Evolutionary conservation across 2,797 vertebrate genomes (phyloP).

Genomic region (Acanthiza pusilla): DNA sequence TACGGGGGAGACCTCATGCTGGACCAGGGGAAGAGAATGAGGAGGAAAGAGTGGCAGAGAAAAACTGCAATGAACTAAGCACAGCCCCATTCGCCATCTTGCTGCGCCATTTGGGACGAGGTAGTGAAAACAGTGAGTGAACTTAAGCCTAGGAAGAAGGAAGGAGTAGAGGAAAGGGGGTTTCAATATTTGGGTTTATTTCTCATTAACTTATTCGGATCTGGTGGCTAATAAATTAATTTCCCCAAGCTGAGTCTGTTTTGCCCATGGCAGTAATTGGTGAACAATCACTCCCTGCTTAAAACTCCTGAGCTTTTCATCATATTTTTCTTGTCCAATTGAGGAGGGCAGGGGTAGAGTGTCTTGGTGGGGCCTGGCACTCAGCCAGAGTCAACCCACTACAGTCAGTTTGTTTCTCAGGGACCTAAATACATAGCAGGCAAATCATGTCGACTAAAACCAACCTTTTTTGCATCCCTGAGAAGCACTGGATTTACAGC

Average conservation of each 20-base stretch:
- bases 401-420: background rate
- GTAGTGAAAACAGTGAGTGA: background rate
- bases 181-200: background rate
- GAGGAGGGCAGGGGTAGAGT: background rate
- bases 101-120: accelerated
- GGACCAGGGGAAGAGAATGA: background rate
- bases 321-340: background rate
- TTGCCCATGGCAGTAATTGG: background rate
- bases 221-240: background rate
- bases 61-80: background rate
- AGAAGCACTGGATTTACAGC: background rate
- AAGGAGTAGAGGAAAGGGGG: accelerated
- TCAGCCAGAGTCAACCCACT: background rate
- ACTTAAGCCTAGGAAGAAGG: background rate
- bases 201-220: background rate
- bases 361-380: background rate
- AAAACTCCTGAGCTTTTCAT: background rate
- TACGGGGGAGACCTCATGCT: accelerated
- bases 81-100: accelerated
- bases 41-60: background rate
- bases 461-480: background rate
- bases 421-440: background rate
- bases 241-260: background rate
- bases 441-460: background rate
- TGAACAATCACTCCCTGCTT: background rate